Conservation (phyloP, 2,797 vertebrate species). For the Parotocinclus haroldoi region DNA sequence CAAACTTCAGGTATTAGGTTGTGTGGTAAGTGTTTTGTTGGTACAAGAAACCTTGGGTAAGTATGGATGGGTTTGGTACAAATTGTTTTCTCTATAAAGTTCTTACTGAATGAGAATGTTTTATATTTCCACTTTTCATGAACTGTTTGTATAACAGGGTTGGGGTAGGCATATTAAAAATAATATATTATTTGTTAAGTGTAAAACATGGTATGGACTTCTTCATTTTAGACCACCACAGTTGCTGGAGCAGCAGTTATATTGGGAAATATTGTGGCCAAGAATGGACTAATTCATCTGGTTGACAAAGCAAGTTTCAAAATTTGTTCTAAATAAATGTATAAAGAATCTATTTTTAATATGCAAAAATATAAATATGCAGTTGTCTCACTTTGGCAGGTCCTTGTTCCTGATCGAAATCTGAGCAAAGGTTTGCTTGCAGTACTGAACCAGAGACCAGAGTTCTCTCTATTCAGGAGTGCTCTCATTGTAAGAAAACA, state of each 20-base stretch:
- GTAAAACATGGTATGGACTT: background rate
- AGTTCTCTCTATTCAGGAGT: constrained; percentile 83
- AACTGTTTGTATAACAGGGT: too few relatives aligned
- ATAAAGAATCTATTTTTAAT: background rate
- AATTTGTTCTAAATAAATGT: background rate
- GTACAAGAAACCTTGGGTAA: too few relatives aligned
- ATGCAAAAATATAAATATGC: background rate
- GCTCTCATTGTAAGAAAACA: constrained; percentile 72
- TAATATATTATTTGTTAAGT: too few relatives aligned
- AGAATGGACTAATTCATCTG: constrained; percentile 87
- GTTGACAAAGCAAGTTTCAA: constrained; percentile 79
- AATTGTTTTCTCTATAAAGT: too few relatives aligned
- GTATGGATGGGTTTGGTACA: too few relatives aligned
- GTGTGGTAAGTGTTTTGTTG: too few relatives aligned
- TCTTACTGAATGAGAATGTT: too few relatives aligned
- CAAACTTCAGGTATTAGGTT: too few relatives aligned
- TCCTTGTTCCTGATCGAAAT: constrained; percentile 75
- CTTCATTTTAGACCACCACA: constrained; percentile 65
- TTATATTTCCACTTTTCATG: too few relatives aligned
- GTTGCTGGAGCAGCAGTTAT: constrained; percentile 76
- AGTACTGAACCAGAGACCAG: constrained; percentile 77
- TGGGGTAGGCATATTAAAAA: too few relatives aligned
- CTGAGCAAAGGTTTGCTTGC: constrained; percentile 70
- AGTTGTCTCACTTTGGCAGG: constrained; percentile 62
- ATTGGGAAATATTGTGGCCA: constrained; percentile 72